phyloP scores from a whole-genome alignment of 2,113 vertebrate genomes.

The Bettongia penicillata region DNA sequence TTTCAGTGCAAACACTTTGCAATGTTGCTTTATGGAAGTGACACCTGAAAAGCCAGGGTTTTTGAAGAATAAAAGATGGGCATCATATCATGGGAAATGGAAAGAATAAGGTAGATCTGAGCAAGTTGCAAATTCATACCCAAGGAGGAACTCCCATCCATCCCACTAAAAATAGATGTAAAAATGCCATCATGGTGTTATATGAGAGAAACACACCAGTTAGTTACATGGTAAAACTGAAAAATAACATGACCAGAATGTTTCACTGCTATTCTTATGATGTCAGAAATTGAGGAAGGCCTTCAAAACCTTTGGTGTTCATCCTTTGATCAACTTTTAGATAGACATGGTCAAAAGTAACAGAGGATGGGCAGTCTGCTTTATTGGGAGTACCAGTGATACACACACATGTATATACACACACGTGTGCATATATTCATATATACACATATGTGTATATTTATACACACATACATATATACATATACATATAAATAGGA shows the following conservation, averaged over 20 bases:
- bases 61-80: not conserved
- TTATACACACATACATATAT: not conserved
- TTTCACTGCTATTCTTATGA: not conserved
- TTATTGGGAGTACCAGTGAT: not conserved
- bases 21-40: not conserved
- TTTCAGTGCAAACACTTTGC: not conserved
- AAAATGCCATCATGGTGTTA: not conserved
- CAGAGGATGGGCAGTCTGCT: not conserved
- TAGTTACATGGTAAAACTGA: not conserved
- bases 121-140: not conserved
- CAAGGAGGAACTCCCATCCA: not conserved
- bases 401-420: too few relatives aligned
- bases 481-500: not conserved
- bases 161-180: not conserved
- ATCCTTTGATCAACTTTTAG: not conserved
- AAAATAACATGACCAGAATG: not conserved
- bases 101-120: not conserved
- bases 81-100: not conserved
- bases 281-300: not conserved
- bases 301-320: not conserved
- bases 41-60: not conserved
- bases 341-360: not conserved
- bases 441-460: too few relatives aligned
- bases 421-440: too few relatives aligned
- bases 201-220: not conserved